Conservation (phyloP, 2,888 invertebrate genomes). For the Pecten maximus region DNA sequence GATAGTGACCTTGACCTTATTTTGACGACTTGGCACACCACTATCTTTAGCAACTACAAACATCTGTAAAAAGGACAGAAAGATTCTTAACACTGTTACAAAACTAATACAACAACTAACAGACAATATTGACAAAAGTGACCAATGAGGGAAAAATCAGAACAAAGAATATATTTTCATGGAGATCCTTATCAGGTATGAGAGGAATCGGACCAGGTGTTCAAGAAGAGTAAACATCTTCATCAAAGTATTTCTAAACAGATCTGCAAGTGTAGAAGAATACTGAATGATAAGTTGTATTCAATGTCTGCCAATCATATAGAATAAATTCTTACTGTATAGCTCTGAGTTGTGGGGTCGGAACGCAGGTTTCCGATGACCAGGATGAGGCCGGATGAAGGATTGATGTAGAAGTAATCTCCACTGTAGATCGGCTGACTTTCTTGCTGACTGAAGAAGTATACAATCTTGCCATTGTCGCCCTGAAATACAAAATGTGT, state of each 20-base stretch:
- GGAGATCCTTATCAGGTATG: too few relatives aligned
- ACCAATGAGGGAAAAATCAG: too few relatives aligned
- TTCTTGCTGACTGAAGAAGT: conserved; percentile 64
- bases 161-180: too few relatives aligned
- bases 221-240: too few relatives aligned
- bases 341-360: conserved; percentile 56
- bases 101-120: too few relatives aligned
- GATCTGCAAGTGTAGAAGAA: too few relatives aligned
- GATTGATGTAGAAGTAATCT: conserved; percentile 74
- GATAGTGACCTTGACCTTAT: conserved; percentile 64
- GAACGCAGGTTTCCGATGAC: conserved; percentile 58
- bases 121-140: too few relatives aligned
- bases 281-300: too few relatives aligned
- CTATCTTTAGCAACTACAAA: conserved; percentile 64
- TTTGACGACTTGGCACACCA: conserved; percentile 60
- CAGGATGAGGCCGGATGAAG: conserved; percentile 69
- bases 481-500: conserved; percentile 64
- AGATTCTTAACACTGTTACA: neutral
- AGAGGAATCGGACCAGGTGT: too few relatives aligned
- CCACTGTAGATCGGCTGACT: conserved; percentile 60
- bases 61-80: conserved; percentile 58
- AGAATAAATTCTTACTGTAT: conserved; percentile 44
- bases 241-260: too few relatives aligned
- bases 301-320: neutral
- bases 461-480: conserved; percentile 73